Evolutionary conservation across 2,888 invertebrate genomes (phyloP), one percentile per base, ranked within the genome.

Genomic region (Trachelus troglodyta): DNA sequence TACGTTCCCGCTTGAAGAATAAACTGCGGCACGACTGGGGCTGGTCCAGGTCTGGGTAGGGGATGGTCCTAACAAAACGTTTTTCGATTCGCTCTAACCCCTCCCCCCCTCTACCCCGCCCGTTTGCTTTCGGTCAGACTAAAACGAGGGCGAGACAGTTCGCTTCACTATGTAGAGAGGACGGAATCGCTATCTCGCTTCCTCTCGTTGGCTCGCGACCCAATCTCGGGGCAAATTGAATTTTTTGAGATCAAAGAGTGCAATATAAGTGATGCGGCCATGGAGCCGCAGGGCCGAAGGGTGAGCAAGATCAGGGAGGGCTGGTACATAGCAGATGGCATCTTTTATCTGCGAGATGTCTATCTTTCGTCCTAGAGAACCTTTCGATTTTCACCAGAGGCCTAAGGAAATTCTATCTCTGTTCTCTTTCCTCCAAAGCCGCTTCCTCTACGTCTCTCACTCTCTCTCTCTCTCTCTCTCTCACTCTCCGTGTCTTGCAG

Each of bases 181-280:
- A 56, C 75, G 34, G 71, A 37, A 31, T 12, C 56, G 40, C 31
- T 40, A 69, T 76, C 56, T 77, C 75, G 31, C 31, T 30, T 35
- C 37, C 79, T 79, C 75, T 78, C 9, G 56, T 56, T 56, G 23
- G 56, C 84, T 75, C 87, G 83, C 83, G 83, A 86, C 84, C 87
- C 90, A 89, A 89, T 90, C 89, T 89, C 86, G 83, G 85, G 82
- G 85, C 86, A 89, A 90, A 90, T 90, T 90, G 89, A 90, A 90
- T 90, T 90, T 87, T 88, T 87, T 83, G 82, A 90, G 90, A 90
- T 90, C 90, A 90, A 89, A 89, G 89, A 85, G 84, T 79, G 81
- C 84, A 84, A 85, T 87, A 85, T 86, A 84, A 56, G 56, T 56
- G 83, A 85, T 80, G 79, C 79, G 73, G 75, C 75, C 56, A 56